Conservation (phyloP, 2,797 vertebrate species). For the Streptopelia turtur region DNA sequence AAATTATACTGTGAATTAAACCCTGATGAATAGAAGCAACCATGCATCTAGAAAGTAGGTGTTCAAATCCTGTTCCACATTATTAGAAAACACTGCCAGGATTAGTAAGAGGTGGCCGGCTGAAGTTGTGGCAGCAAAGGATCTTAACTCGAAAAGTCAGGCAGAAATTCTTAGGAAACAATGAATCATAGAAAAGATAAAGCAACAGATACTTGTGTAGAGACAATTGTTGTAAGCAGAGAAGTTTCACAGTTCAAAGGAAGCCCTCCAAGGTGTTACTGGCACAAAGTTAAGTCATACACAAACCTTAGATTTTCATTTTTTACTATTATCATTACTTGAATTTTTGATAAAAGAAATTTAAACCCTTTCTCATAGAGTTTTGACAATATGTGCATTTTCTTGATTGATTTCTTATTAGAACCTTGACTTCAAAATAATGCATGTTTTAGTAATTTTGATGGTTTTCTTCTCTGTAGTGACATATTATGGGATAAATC, state of each 20-base stretch:
- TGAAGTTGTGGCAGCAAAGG: background rate
- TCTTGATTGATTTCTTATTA: background rate
- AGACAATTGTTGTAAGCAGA: background rate
- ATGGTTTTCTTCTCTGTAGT: background rate
- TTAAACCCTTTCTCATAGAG: background rate
- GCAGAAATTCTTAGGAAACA: background rate
- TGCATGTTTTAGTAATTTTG: background rate
- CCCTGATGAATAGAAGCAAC: conserved; percentile 24
- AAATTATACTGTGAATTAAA: conserved; percentile 16
- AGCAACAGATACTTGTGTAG: background rate
- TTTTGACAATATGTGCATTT: background rate
- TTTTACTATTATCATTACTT: background rate
- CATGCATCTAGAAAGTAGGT: conserved; percentile 13
- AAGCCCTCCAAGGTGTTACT: background rate
- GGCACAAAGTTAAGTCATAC: background rate
- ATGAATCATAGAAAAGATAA: background rate
- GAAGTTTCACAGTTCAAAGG: background rate
- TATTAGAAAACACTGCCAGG: conserved; percentile 3
- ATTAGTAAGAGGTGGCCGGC: background rate
- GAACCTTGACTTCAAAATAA: background rate
- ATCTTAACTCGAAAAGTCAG: background rate
- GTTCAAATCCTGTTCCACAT: conserved; percentile 20
- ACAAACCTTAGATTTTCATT: background rate
- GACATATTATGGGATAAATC: background rate
- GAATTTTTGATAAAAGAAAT: background rate